Conservation (phyloP, 2,113 vertebrate genomes). For the Gobius niger region DNA sequence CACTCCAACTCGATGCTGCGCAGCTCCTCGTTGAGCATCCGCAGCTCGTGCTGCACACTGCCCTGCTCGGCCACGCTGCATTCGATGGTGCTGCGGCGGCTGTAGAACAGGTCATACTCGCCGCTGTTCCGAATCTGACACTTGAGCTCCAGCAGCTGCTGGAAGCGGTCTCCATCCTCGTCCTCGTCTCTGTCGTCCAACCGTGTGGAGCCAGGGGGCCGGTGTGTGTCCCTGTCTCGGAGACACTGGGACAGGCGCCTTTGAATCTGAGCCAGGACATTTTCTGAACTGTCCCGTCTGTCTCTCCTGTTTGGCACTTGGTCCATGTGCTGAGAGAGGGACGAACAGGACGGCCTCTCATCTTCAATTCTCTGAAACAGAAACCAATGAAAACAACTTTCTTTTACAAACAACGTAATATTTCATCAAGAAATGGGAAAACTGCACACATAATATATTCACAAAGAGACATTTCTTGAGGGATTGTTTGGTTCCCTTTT, state of each 20-base stretch:
- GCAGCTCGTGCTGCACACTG: slow-evolving; percentile 89
- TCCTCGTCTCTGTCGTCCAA: slow-evolving; percentile 72
- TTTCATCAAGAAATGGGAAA: slow-evolving; percentile 11
- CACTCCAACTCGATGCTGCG: slow-evolving; percentile 94
- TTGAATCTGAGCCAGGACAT: slow-evolving; percentile 82
- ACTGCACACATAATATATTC: slow-evolving; percentile 18
- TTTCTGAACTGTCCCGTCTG: slow-evolving; percentile 83
- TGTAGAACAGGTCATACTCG: slow-evolving; percentile 92
- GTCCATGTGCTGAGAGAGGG: slow-evolving; percentile 85
- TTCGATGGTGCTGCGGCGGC: slow-evolving; percentile 87
- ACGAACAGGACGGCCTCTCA: slow-evolving; percentile 89
- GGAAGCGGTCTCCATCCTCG: slow-evolving; percentile 83
- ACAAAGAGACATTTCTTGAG: slow-evolving; percentile 42
- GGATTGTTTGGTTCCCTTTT: slow-evolving; percentile 41
- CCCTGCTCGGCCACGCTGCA: slow-evolving; percentile 82
- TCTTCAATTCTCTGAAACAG: slow-evolving; percentile 85
- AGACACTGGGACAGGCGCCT: slow-evolving; percentile 75
- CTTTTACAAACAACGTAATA: neutral
- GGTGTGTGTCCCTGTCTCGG: slow-evolving; percentile 72
- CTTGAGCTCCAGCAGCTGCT: slow-evolving; percentile 92
- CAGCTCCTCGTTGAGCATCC: slow-evolving; percentile 93
- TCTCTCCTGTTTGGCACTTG: slow-evolving; percentile 81
- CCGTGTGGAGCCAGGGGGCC: slow-evolving; percentile 59
- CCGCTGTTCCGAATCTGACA: slow-evolving; percentile 91
- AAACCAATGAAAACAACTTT: slow-evolving; percentile 11